Base-by-base conservation (phyloP, 35 echinoderm and acorn worm genomes). In the Ophioderma brevispina region DNA sequence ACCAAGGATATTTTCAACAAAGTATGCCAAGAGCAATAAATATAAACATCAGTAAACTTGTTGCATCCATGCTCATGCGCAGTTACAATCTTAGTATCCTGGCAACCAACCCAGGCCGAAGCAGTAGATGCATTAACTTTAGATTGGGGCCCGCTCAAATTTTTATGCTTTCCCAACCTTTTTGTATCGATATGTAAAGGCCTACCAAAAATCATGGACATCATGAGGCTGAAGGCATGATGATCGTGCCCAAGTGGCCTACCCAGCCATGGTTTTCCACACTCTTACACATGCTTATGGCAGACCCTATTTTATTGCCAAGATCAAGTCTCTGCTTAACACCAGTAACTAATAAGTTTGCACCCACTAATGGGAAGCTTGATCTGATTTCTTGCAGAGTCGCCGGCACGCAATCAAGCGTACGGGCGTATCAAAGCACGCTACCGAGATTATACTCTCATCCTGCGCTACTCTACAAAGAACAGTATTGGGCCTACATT, bases 201-300 rank as follows among this genome's bases (percentile, higher is more conserved):
- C 33, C 49, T 90, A 28, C 87, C 75, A 0, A 94, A 94, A 37
- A 86, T 90, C 31, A 37, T 63, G 40, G 4, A 40, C 36, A 88
- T n/a, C n/a, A 94, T n/a, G 30, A 76, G 33, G 82, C 82, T 46
- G 42, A 89, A 52, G 83, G 33, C 41, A 76, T 17, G 39, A 90
- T 13, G 59, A n/a, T 94, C 13, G 88, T 90, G 19, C 93, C 93
- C 25, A 87, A 81, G 21, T 90, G 88, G 93, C 93, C 93, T 10
- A 90, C 88, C 0, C 82, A 91, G 77, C 39, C 88, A 36, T 91
- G 93, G 93, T 87, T 43, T 78, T 76, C 87, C 25, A 21, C 86
- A 18, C 37, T 94, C 35, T 32, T 78, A 14, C 70, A 64, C 17
- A 75, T 91, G 55, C 31, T n/a, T 90, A 35, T 32, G 35, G 37